Percentiles rank a stretch among this genome's conserved stretches.
Conservation (phyloP, 2,888 invertebrate genomes). For the Hirtodrosophila cameraria region DNA sequence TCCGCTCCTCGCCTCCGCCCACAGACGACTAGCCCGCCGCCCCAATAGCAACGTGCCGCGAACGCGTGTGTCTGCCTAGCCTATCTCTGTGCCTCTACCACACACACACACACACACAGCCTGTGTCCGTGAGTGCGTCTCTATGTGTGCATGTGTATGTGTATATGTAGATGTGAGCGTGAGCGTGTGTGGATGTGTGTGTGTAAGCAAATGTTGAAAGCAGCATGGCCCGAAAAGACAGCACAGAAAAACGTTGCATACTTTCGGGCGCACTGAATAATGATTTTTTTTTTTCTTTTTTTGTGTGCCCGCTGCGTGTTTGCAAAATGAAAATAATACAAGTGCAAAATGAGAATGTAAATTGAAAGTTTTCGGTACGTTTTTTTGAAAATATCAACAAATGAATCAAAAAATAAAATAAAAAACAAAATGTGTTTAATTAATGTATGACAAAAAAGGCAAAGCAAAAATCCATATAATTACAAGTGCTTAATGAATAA, state of each 20-base stretch:
- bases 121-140: slow-evolving; percentile 39
- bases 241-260: slow-evolving; percentile 69
- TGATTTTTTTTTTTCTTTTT: no score
- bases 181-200: slow-evolving; percentile 26
- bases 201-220: slow-evolving; percentile 68
- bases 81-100: slow-evolving; percentile 44
- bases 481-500: slow-evolving; percentile 39
- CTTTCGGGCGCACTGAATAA: slow-evolving; percentile 72
- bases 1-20: slow-evolving; percentile 9
- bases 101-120: slow-evolving; percentile 20
- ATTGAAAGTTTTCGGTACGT: slow-evolving; percentile 36
- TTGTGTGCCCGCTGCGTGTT: slow-evolving; percentile 52
- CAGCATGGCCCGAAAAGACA: slow-evolving; percentile 76
- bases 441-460: slow-evolving; percentile 2
- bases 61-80: slow-evolving; percentile 58
- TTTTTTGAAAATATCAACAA: neutral
- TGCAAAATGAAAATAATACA: slow-evolving; percentile 22
- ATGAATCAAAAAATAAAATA: slow-evolving; percentile 1
- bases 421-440: slow-evolving; percentile 22
- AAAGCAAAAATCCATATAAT: slow-evolving; percentile 42
- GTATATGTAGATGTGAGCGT: slow-evolving; percentile 2
- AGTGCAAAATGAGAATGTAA: slow-evolving; percentile 44
- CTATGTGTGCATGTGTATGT: slow-evolving; percentile 24
- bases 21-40: slow-evolving; percentile 1
- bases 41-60: slow-evolving; percentile 49